Percentiles rank a stretch among this genome's conserved stretches.
Conservation (phyloP, 2,888 invertebrate species). For the Drosophila mercatorum region DNA sequence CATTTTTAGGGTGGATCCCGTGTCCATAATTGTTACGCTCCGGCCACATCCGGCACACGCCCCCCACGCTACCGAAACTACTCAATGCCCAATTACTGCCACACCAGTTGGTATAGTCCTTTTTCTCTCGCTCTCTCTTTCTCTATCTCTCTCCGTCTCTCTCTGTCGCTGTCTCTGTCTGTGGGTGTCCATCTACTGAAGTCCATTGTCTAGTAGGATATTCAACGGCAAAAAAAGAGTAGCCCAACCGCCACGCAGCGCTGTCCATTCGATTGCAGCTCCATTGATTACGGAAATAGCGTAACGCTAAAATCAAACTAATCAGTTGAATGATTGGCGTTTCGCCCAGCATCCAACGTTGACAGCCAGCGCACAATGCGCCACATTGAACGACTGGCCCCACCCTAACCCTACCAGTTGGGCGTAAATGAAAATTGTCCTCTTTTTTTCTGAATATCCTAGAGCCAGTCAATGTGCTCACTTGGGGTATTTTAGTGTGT, state of each 20-base stretch:
- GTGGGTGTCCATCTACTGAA: constrained; percentile 1
- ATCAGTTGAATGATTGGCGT: constrained; percentile 80
- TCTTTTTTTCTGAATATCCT: constrained; percentile 12
- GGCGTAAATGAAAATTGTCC: constrained; percentile 55
- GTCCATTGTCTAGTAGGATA: constrained; percentile 35
- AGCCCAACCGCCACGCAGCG: constrained; percentile 2
- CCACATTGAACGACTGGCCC: constrained; percentile 39
- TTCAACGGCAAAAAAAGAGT: neutral
- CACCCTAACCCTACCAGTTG: neutral
- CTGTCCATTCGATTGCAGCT: constrained; percentile 28
- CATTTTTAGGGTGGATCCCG: constrained; percentile 19
- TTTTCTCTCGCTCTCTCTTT: neutral
- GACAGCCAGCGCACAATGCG: constrained; percentile 62
- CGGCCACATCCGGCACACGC: constrained; percentile 36
- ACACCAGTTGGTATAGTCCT: constrained; percentile 58
- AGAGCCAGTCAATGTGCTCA: neutral
- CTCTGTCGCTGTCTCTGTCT: neutral
- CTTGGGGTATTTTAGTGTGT: neutral
- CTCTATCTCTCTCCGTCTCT: neutral
- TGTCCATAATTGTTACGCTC: constrained; percentile 53
- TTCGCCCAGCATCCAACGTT: constrained; percentile 37
- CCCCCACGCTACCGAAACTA: neutral
- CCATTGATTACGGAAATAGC: constrained; percentile 71
- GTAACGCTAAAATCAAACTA: constrained; percentile 74
- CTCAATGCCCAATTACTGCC: constrained; percentile 63